A percentile compares a stretch with the other conserved stretches of the same genome.
phyloP scores from a whole-genome alignment of 2,888 invertebrate species.

The Monopis laevigella region DNA sequence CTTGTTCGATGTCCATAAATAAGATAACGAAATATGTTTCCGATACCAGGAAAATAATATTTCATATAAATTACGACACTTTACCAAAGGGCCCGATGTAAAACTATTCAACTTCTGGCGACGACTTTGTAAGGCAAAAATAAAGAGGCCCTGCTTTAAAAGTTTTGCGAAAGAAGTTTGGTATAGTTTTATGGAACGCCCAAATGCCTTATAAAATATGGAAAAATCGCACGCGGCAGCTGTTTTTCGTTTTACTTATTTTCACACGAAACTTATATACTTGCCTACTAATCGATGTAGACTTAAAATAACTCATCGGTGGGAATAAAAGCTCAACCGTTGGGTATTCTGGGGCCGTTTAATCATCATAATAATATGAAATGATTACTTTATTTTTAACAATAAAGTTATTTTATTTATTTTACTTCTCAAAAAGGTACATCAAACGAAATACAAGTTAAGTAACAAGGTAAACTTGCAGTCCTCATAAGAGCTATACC shows the following conservation, averaged over 20 bases:
- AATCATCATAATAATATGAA: too few relatives aligned
- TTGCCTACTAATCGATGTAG: too few relatives aligned
- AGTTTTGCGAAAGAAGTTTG: constrained; percentile 38
- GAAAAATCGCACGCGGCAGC: constrained; percentile 32
- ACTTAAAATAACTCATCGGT: too few relatives aligned
- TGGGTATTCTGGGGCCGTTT: too few relatives aligned
- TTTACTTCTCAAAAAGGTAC: too few relatives aligned
- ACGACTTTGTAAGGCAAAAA: constrained; percentile 47
- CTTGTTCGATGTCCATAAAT: constrained; percentile 38
- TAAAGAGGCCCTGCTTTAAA: constrained; percentile 41
- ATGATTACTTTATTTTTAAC: too few relatives aligned
- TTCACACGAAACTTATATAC: constrained; percentile 26
- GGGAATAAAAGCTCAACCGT: too few relatives aligned
- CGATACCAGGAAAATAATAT: constrained; percentile 41
- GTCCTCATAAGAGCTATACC: too few relatives aligned
- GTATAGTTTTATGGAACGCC: constrained; percentile 43
- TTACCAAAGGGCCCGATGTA: constrained; percentile 53
- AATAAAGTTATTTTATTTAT: too few relatives aligned
- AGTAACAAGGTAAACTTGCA: too few relatives aligned
- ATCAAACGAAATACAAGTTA: too few relatives aligned
- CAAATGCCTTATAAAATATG: constrained; percentile 49
- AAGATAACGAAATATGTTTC: constrained; percentile 41
- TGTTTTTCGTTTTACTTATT: constrained; percentile 34
- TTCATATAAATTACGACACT: constrained; percentile 56
- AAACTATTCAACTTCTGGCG: constrained; percentile 49